Evolutionary conservation across 64 coral and sea anemone species (phyloP), one percentile per base, ranked within the genome.

Genomic region (Dendronephthya gigantea): DNA sequence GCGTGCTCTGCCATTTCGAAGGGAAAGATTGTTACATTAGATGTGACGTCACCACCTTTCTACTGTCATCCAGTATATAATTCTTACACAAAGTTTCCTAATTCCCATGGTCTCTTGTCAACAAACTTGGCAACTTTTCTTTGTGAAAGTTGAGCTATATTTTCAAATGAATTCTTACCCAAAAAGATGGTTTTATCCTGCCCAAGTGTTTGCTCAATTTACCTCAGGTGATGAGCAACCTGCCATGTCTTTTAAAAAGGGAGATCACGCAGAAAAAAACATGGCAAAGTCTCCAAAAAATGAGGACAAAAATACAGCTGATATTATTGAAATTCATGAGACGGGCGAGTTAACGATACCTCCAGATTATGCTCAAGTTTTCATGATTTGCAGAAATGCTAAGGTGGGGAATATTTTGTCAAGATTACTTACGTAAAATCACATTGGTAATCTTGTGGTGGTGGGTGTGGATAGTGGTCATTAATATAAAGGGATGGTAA

Each of bases 191-290:
- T 89, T 91, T 65, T 91, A 89, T 82, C 95, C 95, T 55, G 95
- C 95, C 32, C 87, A 93, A 48, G 95, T 98, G 15, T 98, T 85
- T 82, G 95, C 95, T 75, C 89, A 98, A 38, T 93, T 98, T 49
- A 91, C 95, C 25, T 87, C 87, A n/a, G 34, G 50, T 49, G 40
- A 68, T 35, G 95, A 74, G 89, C 82, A 87, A 2, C 72, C 72
- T 39, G 10, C 8, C 30, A 79, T 11, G 30, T 79, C 22, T 86
- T 87, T 82, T 19, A 52, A 83, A 40, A 48, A 23, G 12, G 79
- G 85, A 40, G 43, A 13, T 70, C 40, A 76, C 41, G 19, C 29
- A 22, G 84, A 40, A 29, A 38, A 81, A 48, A 25, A 55, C 17
- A 49, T 58, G 43, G 83, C 88, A n/a, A 62, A 68, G 68, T 48